Evolutionary conservation across 2,888 invertebrate species (phyloP), one percentile per base, ranked within the genome.

Genomic region (Hypercompe scribonia): DNA sequence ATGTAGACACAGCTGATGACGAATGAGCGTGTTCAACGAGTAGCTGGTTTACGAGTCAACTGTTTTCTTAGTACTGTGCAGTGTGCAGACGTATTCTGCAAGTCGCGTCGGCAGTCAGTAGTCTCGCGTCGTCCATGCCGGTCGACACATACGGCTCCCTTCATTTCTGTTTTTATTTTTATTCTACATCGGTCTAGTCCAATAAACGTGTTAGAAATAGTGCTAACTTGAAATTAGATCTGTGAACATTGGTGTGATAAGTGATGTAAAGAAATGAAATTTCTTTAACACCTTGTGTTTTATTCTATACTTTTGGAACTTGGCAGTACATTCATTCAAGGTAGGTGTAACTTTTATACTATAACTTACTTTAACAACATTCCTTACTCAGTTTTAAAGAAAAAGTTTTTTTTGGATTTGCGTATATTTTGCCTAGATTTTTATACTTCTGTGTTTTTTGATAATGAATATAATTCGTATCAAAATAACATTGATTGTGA

Each of bases 71-170:
- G 11, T 69, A 39, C 39, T 39, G 31, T 33, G 34, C 39, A 36
- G 28, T 36, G 31, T 24, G 42, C 70, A 50, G 71, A 74, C 58
- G 3, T 54, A 58, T 39, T 61, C 70, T 77, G 72, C 76, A 78
- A 21, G 74, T 78, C 76, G 73, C 70, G 68, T n/a, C 71, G 54
- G 74, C 83, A 83, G 94, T 93, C 90, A 90, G 91, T 89, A 88
- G 88, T 87, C 87, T 87, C 88, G 89, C 90, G 90, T 86, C 90
- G 88, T 78, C 80, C 86, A 71, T 77, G 87, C 73, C 86, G 89
- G 91, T 85, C 88, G 91, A 83, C 86, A 84, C 80, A 75, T 81
- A 79, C 78, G 74, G 78, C 81, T 77, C 81, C 78, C 82, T 74
- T 81, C 66, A 80, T 65, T 71, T 77, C 31, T 61, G 31, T 31